A percentile compares a stretch with the other conserved stretches of the same genome.
Evolutionary conservation across 92 coral and sea anemone species (phyloP).

Genomic region (Siderastrea siderea): DNA sequence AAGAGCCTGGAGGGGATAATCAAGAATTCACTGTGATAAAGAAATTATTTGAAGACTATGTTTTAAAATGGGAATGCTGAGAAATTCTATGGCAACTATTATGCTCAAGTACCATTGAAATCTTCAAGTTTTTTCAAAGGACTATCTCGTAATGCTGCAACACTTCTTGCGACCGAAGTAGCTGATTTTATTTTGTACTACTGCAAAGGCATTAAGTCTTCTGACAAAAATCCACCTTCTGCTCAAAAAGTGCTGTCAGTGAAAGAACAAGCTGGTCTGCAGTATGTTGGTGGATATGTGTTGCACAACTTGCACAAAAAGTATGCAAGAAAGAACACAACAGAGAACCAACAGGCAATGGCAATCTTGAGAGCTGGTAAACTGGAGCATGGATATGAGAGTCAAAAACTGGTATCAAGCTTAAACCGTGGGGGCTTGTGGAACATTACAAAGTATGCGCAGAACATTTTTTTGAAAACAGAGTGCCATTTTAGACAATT

Average conservation of each 20-base stretch:
- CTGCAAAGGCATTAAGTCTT: slow-evolving; percentile 23
- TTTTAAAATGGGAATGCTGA: not conserved
- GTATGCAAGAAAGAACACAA: not conserved
- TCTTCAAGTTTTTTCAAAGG: not conserved
- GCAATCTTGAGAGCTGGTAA: slow-evolving; percentile 63
- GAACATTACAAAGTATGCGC: slow-evolving; percentile 35
- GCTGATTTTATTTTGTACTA: not conserved
- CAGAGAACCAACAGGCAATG: slow-evolving; percentile 73
- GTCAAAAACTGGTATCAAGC: slow-evolving; percentile 37
- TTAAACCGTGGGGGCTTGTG: slow-evolving; percentile 43
- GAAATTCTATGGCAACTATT: not conserved
- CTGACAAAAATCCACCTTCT: slow-evolving; percentile 5
- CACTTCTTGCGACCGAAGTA: not conserved
- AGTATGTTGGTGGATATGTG: slow-evolving; percentile 59
- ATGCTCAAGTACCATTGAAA: not conserved
- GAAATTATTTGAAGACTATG: not conserved
- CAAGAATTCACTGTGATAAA: not conserved
- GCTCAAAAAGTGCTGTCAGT: slow-evolving; percentile 26
- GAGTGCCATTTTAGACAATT: slow-evolving; percentile 42
- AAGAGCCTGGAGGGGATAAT: not conserved
- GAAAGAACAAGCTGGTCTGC: slow-evolving; percentile 38
- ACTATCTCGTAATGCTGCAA: not conserved
- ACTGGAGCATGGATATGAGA: not conserved
- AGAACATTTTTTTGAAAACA: slow-evolving; percentile 51
- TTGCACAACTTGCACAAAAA: slow-evolving; percentile 68